phyloP scores from a whole-genome alignment of 2,888 invertebrate genomes.

The Catocala sponsa region DNA sequence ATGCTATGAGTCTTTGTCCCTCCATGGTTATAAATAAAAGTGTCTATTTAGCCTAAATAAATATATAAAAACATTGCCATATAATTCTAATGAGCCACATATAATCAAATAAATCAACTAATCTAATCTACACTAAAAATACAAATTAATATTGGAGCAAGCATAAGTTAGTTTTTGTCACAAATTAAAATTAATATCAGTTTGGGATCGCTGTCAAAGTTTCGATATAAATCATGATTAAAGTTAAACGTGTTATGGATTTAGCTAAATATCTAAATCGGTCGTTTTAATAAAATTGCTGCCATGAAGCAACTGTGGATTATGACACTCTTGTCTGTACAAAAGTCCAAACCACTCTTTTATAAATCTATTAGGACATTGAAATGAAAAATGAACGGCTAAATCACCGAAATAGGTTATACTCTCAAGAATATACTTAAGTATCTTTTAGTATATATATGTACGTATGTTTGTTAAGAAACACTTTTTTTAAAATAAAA shows the following conservation, averaged over 20 bases:
- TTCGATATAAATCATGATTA: constrained; percentile 45
- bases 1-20: no score
- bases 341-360: no score
- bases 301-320: not conserved
- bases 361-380: not conserved
- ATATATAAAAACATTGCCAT: no score
- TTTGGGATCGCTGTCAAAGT: constrained; percentile 39
- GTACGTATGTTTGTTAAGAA: no score
- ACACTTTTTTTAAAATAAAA: no score
- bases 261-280: constrained; percentile 16
- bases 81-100: no score
- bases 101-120: not conserved
- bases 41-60: no score
- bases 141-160: constrained; percentile 24
- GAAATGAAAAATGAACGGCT: not conserved
- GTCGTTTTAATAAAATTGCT: constrained; percentile 15
- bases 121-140: not conserved
- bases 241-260: constrained; percentile 35
- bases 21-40: no score
- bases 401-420: no score
- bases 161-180: constrained; percentile 37
- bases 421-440: no score
- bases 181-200: constrained; percentile 50
- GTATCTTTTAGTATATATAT: no score
- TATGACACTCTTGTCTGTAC: no score